These are phyloP conservation scores for Heliopora coerulea DNA, from an alignment of 92 coral and sea anemone genomes.

Conservation along the genomic window DNA sequence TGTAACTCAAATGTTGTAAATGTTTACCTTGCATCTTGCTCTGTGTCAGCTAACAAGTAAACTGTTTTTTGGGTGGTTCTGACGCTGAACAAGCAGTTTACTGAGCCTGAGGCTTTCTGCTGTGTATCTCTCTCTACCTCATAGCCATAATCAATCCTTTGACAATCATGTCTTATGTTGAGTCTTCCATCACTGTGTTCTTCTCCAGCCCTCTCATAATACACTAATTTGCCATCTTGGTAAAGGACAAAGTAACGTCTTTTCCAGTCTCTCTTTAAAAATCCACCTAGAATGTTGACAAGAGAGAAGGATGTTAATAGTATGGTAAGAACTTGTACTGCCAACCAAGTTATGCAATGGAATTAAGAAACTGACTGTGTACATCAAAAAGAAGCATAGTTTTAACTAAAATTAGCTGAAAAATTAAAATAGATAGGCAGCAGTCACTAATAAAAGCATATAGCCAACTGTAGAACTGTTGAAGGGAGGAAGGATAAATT, in stretches of 20 bases:
- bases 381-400: too few relatives aligned
- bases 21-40: conserved; percentile 79
- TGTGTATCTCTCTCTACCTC: conserved; percentile 81
- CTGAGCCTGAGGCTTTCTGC: conserved; percentile 60
- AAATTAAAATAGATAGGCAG: too few relatives aligned
- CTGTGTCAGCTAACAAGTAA: conserved; percentile 84
- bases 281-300: conserved; percentile 61
- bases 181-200: conserved; percentile 81
- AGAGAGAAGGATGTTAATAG: background rate
- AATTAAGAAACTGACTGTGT: too few relatives aligned
- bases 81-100: conserved; percentile 75
- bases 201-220: conserved; percentile 79
- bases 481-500: too few relatives aligned
- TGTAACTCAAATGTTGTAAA: too few relatives aligned
- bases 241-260: conserved; percentile 84
- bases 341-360: too few relatives aligned
- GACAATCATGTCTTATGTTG: conserved; percentile 79
- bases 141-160: conserved; percentile 70
- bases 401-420: too few relatives aligned
- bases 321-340: too few relatives aligned
- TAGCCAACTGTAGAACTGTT: too few relatives aligned
- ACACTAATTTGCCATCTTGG: conserved; percentile 90
- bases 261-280: conserved; percentile 94
- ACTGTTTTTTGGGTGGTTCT: conserved; percentile 80
- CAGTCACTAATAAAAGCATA: too few relatives aligned